phyloP scores from a whole-genome alignment of 92 coral and sea anemone genomes.

The Umimayanthus kanabou region DNA sequence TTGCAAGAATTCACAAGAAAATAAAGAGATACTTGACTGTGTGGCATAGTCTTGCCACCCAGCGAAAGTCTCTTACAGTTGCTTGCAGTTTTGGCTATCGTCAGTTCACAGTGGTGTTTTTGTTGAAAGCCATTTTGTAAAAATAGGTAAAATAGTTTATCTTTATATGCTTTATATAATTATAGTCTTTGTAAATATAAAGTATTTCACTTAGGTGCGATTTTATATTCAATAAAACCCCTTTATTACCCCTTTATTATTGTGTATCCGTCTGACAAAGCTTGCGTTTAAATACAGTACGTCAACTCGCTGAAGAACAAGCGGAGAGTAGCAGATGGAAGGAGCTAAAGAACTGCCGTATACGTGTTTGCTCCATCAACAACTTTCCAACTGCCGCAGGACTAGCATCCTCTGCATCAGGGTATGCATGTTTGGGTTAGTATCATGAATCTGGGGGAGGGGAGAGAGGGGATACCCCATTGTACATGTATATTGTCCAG shows the following conservation, averaged over 20 bases:
- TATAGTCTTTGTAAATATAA: no score
- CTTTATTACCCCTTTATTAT: no score
- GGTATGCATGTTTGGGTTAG: constrained; percentile 91
- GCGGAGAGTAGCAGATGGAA: constrained; percentile 49
- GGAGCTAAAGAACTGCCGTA: constrained; percentile 61
- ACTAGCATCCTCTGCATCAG: constrained; percentile 96
- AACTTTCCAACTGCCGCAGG: constrained; percentile 99
- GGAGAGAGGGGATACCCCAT: neutral
- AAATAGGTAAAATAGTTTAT: neutral
- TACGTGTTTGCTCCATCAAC: constrained; percentile 86
- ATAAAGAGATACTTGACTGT: no score
- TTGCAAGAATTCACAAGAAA: no score
- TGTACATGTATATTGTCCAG: neutral
- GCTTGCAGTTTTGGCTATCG: no score
- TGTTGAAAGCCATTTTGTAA: no score
- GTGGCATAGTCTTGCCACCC: no score
- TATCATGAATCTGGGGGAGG: neutral
- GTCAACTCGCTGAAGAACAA: constrained; percentile 51
- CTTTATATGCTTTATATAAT: neutral
- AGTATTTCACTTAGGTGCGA: no score
- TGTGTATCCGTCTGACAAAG: no score
- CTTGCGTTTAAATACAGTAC: constrained; percentile 38
- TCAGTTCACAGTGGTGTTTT: no score
- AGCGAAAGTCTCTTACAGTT: no score
- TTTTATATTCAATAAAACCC: no score